A percentile compares a stretch with the other conserved stretches of the same genome.
Conservation (phyloP, 35 echinoderm and acorn worm species). For the Apostichopus californicus region DNA sequence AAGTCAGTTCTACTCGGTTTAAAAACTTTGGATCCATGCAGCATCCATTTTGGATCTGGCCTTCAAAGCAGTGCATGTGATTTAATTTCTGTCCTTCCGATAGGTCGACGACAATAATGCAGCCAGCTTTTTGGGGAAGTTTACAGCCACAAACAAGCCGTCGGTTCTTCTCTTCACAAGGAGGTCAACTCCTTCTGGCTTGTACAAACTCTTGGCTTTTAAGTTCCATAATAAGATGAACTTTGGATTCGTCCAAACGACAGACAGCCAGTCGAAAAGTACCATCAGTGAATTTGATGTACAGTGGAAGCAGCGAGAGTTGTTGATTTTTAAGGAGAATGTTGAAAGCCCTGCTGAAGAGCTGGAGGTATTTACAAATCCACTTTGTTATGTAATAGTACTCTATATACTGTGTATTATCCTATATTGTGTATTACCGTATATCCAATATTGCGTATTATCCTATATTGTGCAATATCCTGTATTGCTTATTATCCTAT, state of each 20-base stretch:
- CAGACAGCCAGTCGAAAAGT: conserved; percentile 5
- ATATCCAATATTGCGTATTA: too few species aligned
- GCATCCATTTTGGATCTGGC: too few species aligned
- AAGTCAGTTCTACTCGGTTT: too few species aligned
- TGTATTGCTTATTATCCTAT: too few species aligned
- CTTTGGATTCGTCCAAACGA: conserved; percentile 53
- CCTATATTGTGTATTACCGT: too few species aligned
- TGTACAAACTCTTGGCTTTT: conserved; percentile 44
- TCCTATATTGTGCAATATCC: too few species aligned
- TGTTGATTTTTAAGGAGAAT: conserved; percentile 38
- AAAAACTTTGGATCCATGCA: too few species aligned
- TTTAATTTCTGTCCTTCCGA: not conserved
- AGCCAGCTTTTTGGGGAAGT: conserved; percentile 2
- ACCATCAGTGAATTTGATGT: conserved; percentile 17
- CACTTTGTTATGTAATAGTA: too few species aligned
- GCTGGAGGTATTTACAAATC: conserved; percentile 21
- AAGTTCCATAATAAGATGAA: conserved; percentile 35
- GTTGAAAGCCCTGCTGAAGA: conserved; percentile 35
- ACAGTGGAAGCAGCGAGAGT: conserved; percentile 42
- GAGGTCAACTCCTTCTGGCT: conserved; percentile 23
- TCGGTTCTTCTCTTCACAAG: conserved; percentile 47
- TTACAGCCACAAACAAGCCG: conserved; percentile 21
- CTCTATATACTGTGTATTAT: too few species aligned
- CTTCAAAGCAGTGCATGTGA: not conserved
- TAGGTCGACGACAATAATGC: not conserved